phyloP scores from a whole-genome alignment of 2,797 vertebrate genomes.

The Podargus strigoides region DNA sequence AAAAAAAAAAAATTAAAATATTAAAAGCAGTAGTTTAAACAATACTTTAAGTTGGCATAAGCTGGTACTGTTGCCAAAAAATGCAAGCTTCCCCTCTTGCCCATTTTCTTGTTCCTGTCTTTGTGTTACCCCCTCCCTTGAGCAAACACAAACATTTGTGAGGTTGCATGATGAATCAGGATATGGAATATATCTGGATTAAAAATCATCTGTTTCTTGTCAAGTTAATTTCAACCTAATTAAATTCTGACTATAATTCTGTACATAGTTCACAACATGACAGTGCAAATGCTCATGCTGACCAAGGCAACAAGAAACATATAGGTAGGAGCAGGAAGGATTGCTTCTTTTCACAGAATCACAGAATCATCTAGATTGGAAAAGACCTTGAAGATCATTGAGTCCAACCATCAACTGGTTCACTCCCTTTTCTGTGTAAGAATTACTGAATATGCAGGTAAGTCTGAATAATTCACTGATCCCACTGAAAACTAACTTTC shows the following conservation, averaged over 20 bases:
- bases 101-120: neutral
- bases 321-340: neutral
- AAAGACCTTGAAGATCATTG: no score
- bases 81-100: neutral
- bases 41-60: neutral
- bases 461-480: neutral
- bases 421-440: neutral
- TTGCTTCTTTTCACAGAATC: neutral
- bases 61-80: neutral
- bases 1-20: neutral
- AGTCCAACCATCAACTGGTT: no score
- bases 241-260: conserved; percentile 2
- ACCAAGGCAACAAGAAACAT: neutral
- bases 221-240: neutral
- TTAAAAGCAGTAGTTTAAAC: neutral
- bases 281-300: neutral
- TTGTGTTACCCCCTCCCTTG: neutral
- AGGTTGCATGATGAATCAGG: neutral
- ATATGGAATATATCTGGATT: neutral
- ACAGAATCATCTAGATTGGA: no score
- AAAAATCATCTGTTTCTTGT: neutral
- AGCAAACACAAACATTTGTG: neutral
- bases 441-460: neutral
- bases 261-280: neutral
- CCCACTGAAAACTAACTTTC: neutral